Base-by-base conservation (phyloP, 2,888 invertebrate genomes). In the Leucania comma region DNA sequence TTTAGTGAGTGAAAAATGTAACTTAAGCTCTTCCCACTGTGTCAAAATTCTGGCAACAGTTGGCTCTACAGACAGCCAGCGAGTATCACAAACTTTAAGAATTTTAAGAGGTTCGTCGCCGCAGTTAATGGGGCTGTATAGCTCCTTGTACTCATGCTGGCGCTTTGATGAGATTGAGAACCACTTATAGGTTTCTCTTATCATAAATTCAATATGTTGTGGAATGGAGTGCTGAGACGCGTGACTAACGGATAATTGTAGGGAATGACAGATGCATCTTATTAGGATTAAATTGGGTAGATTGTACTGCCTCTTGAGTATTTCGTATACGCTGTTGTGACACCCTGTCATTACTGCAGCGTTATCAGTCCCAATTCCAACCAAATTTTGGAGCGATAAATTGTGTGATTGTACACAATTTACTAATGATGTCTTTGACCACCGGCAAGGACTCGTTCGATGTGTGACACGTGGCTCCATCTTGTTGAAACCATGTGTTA, bases 361-460 rank as follows among this genome's bases (percentile, higher is more conserved):
- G 79, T 90, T 90, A 56, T 89, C 89, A 1, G 86, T 85, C 8
- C 88, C 89, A 14, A 89, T 82, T 9, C 86, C 89, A 62, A 87
- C 64, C 65, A 89, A 62, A 56, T 85, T 83, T 74, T 80, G 50
- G 46, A 78, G 66, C 22, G 46, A n/a, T 35, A 85, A 26, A 42
- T 65, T 61, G 58, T 75, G 38, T 48, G 54, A 22, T 53, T 70
- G 20, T 48, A 87, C 57, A 64, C 73, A 80, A 22, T 57, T 75
- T 54, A 82, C 51, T 38, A 85, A 62, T 17, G 71, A 63, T 35
- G 59, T n/a, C n/a, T n/a, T n/a, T n/a, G n/a, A n/a, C n/a, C n/a
- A n/a, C n/a, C n/a, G n/a, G n/a, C n/a, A n/a, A n/a, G n/a, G n/a
- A n/a, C n/a, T n/a, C n/a, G n/a, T n/a, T n/a, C n/a, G n/a, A n/a